Base-by-base conservation (phyloP, 92 coral and sea anemone species). In the Phenganax marumi region DNA sequence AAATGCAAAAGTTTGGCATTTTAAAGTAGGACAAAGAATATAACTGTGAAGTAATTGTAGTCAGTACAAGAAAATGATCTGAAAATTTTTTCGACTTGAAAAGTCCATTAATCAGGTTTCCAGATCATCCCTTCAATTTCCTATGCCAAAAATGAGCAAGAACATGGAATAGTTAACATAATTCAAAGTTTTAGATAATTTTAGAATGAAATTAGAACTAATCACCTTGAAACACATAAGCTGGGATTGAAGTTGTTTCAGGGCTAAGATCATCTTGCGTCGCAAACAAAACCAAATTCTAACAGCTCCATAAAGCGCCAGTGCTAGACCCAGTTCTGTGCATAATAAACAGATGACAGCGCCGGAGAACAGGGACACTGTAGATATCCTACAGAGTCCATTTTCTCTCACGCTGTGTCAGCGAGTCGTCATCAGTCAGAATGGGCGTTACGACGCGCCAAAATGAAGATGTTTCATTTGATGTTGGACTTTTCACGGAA, bases 291-390 rank as follows among this genome's bases (percentile, higher is more conserved):
- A 90, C 88, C 26, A 92, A 81, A 66, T 94, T 94, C 48, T 92
- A 94, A 12, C 88, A 80, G 48, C 90, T 69, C 98, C 84, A 90
- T 90, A 82, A 87, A 94, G n/a, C 3, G 94, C 85, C 60, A 94
- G 74, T 48, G 93, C 81, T 76, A 91, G 97, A 80, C 97, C 90
- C 0, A 92, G 79, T 87, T 92, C 97, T 10, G 97, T 94, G 6
- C 89, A 50, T 76, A 94, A 88, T 70, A 94, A 89, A 33, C 94
- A 92, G 14, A 92, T 19, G 1, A 78, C 61, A 18, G 83, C 83
- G n/a, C 72, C 19, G 3, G 83, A 11, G 57, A 39, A 61, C 47
- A 78, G 57, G 14, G 55, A 39, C 8, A 12, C 12, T 33, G 6
- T 16, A 23, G n/a, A n/a, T n/a, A n/a, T n/a, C n/a, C n/a, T n/a